Conservation (phyloP, 2,113 vertebrate genomes). For the Cololabis saira region DNA sequence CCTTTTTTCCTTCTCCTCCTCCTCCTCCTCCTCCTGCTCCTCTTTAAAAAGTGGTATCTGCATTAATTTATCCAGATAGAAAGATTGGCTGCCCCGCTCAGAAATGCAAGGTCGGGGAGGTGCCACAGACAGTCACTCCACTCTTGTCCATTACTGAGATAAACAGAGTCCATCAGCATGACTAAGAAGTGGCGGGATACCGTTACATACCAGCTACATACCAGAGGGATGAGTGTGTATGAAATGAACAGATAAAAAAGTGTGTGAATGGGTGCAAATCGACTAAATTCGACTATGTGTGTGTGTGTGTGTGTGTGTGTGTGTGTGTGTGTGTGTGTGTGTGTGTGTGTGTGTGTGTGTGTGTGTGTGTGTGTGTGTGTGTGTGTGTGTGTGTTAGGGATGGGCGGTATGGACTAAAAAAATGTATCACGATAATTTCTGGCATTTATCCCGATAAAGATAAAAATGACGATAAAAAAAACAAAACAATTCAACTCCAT, state of each 20-base stretch:
- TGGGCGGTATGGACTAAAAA: no score
- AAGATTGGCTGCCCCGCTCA: slow-evolving; percentile 39
- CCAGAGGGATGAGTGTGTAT: not conserved
- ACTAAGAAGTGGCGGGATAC: slow-evolving; percentile 18
- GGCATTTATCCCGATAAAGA: no score
- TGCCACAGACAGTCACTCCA: slow-evolving; percentile 44
- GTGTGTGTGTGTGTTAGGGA: no score
- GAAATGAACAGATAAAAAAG: slow-evolving; percentile 12
- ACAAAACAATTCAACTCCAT: no score
- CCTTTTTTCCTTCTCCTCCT: slow-evolving; percentile 34
- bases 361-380: no score
- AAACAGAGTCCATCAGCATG: slow-evolving; percentile 27
- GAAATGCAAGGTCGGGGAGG: slow-evolving; percentile 24
- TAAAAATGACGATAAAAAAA: no score
- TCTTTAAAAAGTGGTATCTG: slow-evolving; percentile 38
- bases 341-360: no score
- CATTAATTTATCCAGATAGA: slow-evolving; percentile 48
- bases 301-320: no score
- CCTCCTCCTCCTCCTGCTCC: slow-evolving; percentile 1
- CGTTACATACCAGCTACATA: slow-evolving; percentile 1
- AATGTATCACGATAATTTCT: no score
- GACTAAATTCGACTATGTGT: slow-evolving; percentile 1
- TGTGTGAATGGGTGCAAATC: not conserved
- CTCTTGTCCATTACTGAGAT: slow-evolving; percentile 49
- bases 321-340: no score